phyloP scores from a whole-genome alignment of 1,140 invertebrate genomes.

The Listronotus oregonensis region DNA sequence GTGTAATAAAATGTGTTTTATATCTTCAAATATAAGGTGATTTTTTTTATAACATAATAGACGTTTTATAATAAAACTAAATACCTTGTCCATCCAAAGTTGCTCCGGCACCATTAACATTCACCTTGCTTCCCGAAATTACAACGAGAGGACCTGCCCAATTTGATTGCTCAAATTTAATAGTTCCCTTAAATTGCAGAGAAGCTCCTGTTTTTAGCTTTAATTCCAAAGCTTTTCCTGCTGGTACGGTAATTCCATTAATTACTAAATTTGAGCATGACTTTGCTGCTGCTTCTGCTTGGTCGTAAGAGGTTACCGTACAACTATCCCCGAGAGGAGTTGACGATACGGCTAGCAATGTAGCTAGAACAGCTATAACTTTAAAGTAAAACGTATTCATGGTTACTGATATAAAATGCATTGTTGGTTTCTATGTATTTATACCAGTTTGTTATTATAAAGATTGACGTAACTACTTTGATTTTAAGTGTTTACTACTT shows the following conservation, averaged over 20 bases:
- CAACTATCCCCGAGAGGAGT: not conserved
- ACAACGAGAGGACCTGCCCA: constrained; percentile 20
- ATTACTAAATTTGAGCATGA: constrained; percentile 12
- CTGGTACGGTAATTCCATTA: constrained; percentile 20
- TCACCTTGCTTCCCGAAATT: constrained; percentile 13
- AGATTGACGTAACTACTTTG: no score
- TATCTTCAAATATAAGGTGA: no score
- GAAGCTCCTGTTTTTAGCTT: constrained; percentile 12
- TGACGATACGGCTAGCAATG: no score
- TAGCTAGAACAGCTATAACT: no score
- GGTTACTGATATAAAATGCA: no score
- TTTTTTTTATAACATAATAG: no score
- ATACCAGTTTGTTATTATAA: no score
- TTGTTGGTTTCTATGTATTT: no score
- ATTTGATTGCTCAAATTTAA: constrained; percentile 4
- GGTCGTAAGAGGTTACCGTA: constrained; percentile 7
- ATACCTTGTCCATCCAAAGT: constrained; percentile 17
- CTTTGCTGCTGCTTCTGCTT: not conserved
- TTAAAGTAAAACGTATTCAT: no score
- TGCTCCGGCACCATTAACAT: constrained; percentile 7
- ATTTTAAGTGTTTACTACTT: no score
- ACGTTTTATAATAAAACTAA: no score
- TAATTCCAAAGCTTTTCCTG: not conserved
- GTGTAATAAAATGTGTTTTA: no score
- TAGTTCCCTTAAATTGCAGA: constrained; percentile 18